Conservation (phyloP, 2,113 vertebrate genomes). For the Ceyx melanurus region DNA sequence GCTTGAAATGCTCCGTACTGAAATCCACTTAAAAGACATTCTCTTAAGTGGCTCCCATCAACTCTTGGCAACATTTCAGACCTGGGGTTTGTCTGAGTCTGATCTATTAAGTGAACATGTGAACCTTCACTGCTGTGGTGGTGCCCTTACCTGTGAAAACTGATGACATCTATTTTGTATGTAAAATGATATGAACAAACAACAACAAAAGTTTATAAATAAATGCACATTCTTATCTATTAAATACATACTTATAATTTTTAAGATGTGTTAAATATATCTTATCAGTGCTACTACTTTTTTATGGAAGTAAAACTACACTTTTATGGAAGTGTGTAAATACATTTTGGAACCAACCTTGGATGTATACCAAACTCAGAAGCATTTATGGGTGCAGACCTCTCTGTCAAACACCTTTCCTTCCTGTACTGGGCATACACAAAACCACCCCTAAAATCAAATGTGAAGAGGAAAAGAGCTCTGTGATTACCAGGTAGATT, state of each 20-base stretch:
- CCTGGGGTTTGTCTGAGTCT: not conserved
- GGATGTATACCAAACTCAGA: not conserved
- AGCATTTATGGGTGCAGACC: not conserved
- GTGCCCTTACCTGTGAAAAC: not conserved
- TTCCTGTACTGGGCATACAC: not conserved
- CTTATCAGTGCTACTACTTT: not conserved
- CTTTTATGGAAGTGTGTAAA: not conserved
- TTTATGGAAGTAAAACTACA: not conserved
- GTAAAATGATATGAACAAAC: not conserved
- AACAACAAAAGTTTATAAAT: not conserved
- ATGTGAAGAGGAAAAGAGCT: not conserved
- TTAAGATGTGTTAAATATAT: not conserved
- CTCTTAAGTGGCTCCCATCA: not conserved
- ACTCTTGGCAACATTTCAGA: not conserved
- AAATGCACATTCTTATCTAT: not conserved
- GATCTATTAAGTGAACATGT: not conserved
- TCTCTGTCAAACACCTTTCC: not conserved
- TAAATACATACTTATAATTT: not conserved
- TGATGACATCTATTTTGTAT: not conserved
- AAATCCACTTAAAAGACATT: not conserved
- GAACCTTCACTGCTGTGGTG: not conserved
- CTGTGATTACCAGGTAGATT: constrained; percentile 76
- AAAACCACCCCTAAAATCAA: not conserved
- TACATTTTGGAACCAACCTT: not conserved
- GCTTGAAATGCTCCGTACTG: not conserved